phyloP scores from a whole-genome alignment of 1,140 invertebrate species.

The Trichonephila clavata region DNA sequence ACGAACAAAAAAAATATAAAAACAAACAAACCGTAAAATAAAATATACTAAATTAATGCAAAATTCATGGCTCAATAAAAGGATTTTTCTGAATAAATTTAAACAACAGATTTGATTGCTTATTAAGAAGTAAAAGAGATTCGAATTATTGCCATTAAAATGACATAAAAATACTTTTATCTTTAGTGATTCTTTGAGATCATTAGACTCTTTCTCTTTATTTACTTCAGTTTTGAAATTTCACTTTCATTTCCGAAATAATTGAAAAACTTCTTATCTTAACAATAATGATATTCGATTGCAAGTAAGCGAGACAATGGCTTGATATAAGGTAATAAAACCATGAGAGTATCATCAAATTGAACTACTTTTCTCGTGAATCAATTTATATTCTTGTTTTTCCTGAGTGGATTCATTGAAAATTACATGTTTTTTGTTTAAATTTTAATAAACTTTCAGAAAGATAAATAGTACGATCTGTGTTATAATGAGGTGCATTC shows the following conservation, averaged over 20 bases:
- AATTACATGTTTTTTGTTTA: neutral
- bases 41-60: too few relatives aligned
- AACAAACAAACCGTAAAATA: too few relatives aligned
- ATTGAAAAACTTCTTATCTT: neutral
- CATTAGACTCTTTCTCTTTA: neutral
- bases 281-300: neutral
- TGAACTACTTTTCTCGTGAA: neutral
- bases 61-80: too few relatives aligned
- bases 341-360: neutral
- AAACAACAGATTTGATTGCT: too few relatives aligned
- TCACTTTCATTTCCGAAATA: neutral
- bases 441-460: neutral
- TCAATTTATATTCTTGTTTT: neutral
- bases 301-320: neutral
- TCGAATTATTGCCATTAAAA: too few relatives aligned
- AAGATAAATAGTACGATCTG: neutral
- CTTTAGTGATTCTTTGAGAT: neutral
- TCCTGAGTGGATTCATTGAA: neutral
- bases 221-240: neutral
- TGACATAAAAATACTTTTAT: too few relatives aligned
- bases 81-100: too few relatives aligned
- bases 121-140: too few relatives aligned
- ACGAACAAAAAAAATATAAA: too few relatives aligned
- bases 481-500: neutral
- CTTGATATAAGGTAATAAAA: neutral